These are phyloP conservation scores for Meliscaeva auricollis DNA, from an alignment of 2,888 invertebrate genomes.

Conservation along the genomic window DNA sequence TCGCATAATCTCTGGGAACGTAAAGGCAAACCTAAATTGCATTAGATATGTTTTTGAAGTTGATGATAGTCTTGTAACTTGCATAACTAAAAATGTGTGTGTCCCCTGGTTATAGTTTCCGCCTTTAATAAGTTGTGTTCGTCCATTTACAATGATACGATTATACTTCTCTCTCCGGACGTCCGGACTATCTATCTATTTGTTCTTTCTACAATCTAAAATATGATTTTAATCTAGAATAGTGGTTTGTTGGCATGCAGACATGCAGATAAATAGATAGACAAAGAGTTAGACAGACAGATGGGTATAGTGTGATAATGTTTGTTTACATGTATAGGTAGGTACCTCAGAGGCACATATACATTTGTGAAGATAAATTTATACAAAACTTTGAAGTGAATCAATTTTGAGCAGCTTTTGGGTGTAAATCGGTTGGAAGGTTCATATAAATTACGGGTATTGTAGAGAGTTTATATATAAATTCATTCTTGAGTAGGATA, in stretches of 20 bases:
- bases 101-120: slow-evolving; percentile 1
- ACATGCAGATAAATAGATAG: slow-evolving; percentile 1
- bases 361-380: neutral
- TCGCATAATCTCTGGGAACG: slow-evolving; percentile 53
- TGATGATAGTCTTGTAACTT: slow-evolving; percentile 50
- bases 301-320: slow-evolving; percentile 59
- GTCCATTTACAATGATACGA: slow-evolving; percentile 6
- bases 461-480: slow-evolving; percentile 4
- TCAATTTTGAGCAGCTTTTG: slow-evolving; percentile 55
- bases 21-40: slow-evolving; percentile 67
- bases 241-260: slow-evolving; percentile 61
- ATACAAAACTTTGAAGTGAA: slow-evolving; percentile 63
- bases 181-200: slow-evolving; percentile 40
- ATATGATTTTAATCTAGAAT: slow-evolving; percentile 63
- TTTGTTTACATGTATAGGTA: slow-evolving; percentile 55
- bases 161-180: neutral
- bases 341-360: slow-evolving; percentile 15
- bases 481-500: slow-evolving; percentile 13
- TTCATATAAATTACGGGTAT: slow-evolving; percentile 8
- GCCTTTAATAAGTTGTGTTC: neutral
- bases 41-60: slow-evolving; percentile 71
- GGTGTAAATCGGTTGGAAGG: slow-evolving; percentile 45
- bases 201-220: slow-evolving; percentile 37
- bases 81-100: neutral
- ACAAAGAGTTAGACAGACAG: neutral